phyloP scores from a whole-genome alignment of 2,113 vertebrate species.

The Sapajus apella region DNA sequence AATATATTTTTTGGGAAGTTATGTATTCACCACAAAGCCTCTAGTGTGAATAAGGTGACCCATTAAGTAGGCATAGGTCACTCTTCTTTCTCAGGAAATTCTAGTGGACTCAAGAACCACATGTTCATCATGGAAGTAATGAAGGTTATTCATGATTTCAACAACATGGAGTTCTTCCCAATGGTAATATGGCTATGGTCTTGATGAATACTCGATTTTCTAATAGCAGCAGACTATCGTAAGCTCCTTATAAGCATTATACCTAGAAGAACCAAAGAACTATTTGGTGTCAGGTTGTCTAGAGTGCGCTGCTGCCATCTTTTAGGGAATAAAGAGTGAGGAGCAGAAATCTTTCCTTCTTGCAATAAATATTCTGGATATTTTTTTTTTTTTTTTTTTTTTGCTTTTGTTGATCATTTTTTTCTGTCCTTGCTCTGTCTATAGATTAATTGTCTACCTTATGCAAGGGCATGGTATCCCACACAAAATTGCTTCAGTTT shows the following conservation, averaged over 20 bases:
- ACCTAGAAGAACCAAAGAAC: background rate
- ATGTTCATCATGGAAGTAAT: background rate
- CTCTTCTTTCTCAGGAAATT: background rate
- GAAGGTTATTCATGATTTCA: background rate
- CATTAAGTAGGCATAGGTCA: background rate
- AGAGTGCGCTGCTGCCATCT: background rate
- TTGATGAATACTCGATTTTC: background rate
- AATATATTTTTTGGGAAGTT: background rate
- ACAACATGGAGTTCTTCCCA: background rate
- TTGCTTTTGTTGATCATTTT: background rate
- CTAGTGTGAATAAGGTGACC: background rate
- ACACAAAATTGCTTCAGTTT: background rate
- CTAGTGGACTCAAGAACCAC: background rate
- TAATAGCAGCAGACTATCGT: background rate
- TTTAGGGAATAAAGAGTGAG: background rate
- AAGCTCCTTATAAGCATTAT: background rate
- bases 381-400: slow-evolving; percentile 1
- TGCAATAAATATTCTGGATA: background rate
- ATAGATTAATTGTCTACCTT: background rate
- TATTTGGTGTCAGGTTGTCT: background rate
- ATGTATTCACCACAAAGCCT: background rate
- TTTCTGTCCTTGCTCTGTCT: background rate
- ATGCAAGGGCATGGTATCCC: background rate
- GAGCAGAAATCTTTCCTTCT: background rate
- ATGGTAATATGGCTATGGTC: background rate